Evolutionary conservation across 1,140 invertebrate genomes (phyloP).

Genomic region (Calephelis virginiensis): DNA sequence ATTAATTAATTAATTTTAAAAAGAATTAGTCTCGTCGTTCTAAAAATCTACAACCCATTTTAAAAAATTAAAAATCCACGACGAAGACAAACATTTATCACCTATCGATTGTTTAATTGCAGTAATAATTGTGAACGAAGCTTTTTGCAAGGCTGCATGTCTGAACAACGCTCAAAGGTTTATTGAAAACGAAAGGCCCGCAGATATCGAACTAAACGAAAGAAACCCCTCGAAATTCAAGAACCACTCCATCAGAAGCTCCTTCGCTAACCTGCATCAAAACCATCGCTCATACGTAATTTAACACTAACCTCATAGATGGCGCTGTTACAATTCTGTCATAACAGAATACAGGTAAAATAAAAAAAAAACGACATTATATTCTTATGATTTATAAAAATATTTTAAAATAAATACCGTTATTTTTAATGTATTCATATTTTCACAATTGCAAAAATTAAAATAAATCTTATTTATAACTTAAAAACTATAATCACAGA

Average conservation of each 20-base stretch:
- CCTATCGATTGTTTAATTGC: constrained; percentile 25
- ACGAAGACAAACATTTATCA: too few relatives aligned
- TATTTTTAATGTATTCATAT: constrained; percentile 8
- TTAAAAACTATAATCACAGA: constrained; percentile 21
- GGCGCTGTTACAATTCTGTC: constrained; percentile 9
- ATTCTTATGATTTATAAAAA: constrained; percentile 10
- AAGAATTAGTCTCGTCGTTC: too few relatives aligned
- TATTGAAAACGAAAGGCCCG: constrained; percentile 25
- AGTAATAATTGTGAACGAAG: constrained; percentile 61
- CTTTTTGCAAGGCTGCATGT: constrained; percentile 52
- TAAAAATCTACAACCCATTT: too few relatives aligned
- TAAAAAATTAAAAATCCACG: too few relatives aligned
- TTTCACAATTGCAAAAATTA: constrained; percentile 8
- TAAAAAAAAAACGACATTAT: constrained; percentile 18
- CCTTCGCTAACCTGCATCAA: not conserved
- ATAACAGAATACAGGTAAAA: constrained; percentile 21
- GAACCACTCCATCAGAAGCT: not conserved
- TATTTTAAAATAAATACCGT: constrained; percentile 20
- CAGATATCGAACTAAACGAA: constrained; percentile 56
- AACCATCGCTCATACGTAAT: constrained; percentile 19
- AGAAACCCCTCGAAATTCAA: constrained; percentile 29
- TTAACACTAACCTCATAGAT: constrained; percentile 19
- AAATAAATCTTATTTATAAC: constrained; percentile 15
- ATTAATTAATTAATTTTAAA: too few relatives aligned
- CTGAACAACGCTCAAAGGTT: constrained; percentile 43